Conservation (phyloP, 1,140 invertebrate genomes). For the Charaxes varanes region DNA sequence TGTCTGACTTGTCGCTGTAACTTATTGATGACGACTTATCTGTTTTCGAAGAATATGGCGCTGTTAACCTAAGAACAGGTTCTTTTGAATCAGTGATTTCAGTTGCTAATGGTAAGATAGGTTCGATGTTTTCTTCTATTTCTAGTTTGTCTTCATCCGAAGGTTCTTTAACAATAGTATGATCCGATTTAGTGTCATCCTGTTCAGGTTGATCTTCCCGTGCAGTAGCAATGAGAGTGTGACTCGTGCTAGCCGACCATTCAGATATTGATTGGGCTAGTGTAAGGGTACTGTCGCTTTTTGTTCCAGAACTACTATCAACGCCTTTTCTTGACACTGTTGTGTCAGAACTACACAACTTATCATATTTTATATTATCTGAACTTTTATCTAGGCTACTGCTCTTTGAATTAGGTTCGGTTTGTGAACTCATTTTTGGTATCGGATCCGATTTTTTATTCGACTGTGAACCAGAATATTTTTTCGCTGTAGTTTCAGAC, state of each 20-base stretch:
- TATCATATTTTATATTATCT: slow-evolving; percentile 74
- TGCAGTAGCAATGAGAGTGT: slow-evolving; percentile 74
- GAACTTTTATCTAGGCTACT: slow-evolving; percentile 71
- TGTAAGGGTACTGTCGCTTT: slow-evolving; percentile 77
- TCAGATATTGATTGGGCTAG: slow-evolving; percentile 77
- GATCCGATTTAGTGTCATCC: slow-evolving; percentile 44
- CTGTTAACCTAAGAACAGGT: slow-evolving; percentile 50
- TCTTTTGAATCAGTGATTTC: slow-evolving; percentile 33
- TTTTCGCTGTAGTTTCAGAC: slow-evolving; percentile 68
- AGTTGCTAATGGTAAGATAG: slow-evolving; percentile 20
- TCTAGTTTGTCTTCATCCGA: slow-evolving; percentile 24
- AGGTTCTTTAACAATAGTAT: slow-evolving; percentile 37
- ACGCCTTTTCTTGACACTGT: slow-evolving; percentile 63
- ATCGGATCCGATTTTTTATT: slow-evolving; percentile 63
- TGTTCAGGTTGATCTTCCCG: slow-evolving; percentile 52
- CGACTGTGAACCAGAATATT: slow-evolving; percentile 58
- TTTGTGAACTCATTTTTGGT: slow-evolving; percentile 51
- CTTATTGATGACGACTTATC: slow-evolving; percentile 67
- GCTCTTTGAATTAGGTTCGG: slow-evolving; percentile 64
- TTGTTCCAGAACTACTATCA: slow-evolving; percentile 75
- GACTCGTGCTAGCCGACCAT: slow-evolving; percentile 77
- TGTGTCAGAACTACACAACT: slow-evolving; percentile 76
- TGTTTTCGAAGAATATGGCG: slow-evolving; percentile 41
- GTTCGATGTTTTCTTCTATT: slow-evolving; percentile 14
- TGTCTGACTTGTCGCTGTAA: slow-evolving; percentile 71